Evolutionary conservation across 2,113 vertebrate species (phyloP).

Genomic region (Rafetus swinhoei): DNA sequence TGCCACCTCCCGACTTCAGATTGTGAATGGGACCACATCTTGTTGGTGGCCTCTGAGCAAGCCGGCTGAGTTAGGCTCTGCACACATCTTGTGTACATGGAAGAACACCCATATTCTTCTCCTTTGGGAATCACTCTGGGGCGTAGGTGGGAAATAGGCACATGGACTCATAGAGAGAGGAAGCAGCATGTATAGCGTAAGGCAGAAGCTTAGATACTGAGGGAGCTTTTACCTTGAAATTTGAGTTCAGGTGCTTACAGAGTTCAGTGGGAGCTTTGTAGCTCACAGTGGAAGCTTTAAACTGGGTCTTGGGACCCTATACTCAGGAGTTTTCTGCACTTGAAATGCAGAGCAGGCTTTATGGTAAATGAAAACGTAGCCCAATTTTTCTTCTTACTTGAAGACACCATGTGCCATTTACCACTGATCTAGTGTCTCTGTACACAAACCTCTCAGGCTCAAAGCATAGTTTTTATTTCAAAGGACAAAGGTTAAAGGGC

Average conservation of each 20-base stretch:
- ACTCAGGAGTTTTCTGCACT: neutral
- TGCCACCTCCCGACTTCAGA: no score
- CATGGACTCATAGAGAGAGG: neutral
- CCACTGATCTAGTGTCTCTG: fast-evolving
- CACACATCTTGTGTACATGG: no score
- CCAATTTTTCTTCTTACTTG: neutral
- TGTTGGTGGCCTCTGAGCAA: no score
- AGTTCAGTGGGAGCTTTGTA: neutral
- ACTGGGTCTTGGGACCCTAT: neutral
- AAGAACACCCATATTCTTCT: no score
- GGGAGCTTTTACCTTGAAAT: neutral
- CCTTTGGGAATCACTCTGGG: no score
- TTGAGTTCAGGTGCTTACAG: neutral
- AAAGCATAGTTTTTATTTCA: neutral
- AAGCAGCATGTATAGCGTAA: neutral
- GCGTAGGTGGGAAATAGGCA: neutral
- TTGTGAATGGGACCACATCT: no score
- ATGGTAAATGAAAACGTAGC: neutral
- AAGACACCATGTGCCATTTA: neutral
- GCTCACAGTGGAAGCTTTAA: neutral
- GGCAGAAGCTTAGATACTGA: neutral
- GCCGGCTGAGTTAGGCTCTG: no score
- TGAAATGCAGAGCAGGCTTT: neutral
- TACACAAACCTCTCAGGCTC: neutral
- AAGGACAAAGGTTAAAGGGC: neutral